These are phyloP conservation scores for Lethenteron camtschaticum DNA, from an alignment of 2,113 vertebrate species.

Conservation along the genomic window DNA sequence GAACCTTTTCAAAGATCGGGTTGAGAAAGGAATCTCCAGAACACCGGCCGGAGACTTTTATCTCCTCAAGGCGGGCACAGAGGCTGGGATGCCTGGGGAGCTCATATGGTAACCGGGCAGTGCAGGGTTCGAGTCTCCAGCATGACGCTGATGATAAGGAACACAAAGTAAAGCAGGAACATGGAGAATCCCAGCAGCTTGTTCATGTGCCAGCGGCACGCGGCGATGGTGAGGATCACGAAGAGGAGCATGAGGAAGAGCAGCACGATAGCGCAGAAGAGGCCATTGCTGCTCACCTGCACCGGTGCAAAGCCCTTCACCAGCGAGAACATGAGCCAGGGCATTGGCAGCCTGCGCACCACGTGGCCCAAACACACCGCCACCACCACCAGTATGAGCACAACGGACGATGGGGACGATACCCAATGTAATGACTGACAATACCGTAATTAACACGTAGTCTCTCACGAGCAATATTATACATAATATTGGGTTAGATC, in stretches of 20 bases:
- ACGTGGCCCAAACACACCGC: too few species aligned
- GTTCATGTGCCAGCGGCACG: slow-evolving; percentile 89
- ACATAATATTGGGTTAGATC: too few species aligned
- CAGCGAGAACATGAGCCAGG: slow-evolving; percentile 53
- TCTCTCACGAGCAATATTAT: too few species aligned
- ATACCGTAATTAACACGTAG: too few species aligned
- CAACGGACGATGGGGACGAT: too few species aligned
- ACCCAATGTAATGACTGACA: too few species aligned
- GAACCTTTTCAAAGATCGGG: too few species aligned
- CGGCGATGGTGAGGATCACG: slow-evolving; percentile 72
- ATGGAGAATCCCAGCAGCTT: slow-evolving; percentile 72
- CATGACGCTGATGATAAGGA: slow-evolving; percentile 76
- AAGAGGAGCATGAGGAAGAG: slow-evolving; percentile 93
- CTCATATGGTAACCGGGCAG: slow-evolving; percentile 60
- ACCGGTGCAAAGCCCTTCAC: slow-evolving; percentile 31
- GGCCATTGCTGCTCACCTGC: slow-evolving; percentile 70
- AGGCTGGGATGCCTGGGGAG: slow-evolving; percentile 6
- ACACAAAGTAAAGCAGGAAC: slow-evolving; percentile 74
- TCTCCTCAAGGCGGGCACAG: too few species aligned
- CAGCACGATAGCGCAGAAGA: slow-evolving; percentile 83
- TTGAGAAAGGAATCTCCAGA: too few species aligned
- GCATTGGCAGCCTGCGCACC: slow-evolving; percentile 49
- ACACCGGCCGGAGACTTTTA: too few species aligned
- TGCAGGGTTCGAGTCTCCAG: slow-evolving; percentile 54
- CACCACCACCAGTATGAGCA: too few species aligned